Percentiles rank a stretch among this genome's conserved stretches.
These are phyloP conservation scores for Gorsachius magnificus DNA, from an alignment of 2,797 vertebrate genomes.

Conservation along the genomic window DNA sequence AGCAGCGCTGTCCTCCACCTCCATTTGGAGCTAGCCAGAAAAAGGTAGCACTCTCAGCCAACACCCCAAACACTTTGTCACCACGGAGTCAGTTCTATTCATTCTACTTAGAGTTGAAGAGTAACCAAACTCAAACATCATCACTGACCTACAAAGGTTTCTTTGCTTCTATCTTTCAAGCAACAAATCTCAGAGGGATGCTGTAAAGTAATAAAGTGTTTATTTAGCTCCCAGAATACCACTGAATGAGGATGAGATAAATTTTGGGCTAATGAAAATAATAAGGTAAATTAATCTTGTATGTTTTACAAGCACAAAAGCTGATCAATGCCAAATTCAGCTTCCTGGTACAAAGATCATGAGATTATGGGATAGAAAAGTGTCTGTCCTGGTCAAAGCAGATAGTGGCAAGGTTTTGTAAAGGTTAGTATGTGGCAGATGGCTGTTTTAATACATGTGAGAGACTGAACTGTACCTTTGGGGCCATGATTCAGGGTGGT, in stretches of 20 bases:
- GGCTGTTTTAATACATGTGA: neutral
- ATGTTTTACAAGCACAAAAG: neutral
- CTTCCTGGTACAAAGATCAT: neutral
- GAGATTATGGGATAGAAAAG: neutral
- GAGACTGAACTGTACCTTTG: neutral
- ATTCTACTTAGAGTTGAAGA: neutral
- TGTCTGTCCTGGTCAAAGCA: neutral
- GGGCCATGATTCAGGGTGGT: neutral
- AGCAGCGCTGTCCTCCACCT: neutral
- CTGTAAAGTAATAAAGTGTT: neutral
- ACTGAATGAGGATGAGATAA: neutral
- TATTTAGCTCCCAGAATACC: neutral
- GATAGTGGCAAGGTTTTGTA: neutral
- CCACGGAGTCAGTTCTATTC: neutral
- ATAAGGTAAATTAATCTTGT: neutral
- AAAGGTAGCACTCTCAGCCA: neutral
- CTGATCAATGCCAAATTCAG: neutral
- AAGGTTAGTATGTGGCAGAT: neutral
- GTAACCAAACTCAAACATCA: neutral
- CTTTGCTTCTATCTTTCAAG: neutral
- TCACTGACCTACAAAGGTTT: neutral
- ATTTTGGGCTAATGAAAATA: neutral
- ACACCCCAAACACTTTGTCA: fast-evolving
- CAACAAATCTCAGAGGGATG: neutral
- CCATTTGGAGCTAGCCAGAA: neutral